Percentiles rank a stretch among this genome's conserved stretches.
Conservation (phyloP, 2,113 vertebrate genomes). For the Odocoileus virginianus region DNA sequence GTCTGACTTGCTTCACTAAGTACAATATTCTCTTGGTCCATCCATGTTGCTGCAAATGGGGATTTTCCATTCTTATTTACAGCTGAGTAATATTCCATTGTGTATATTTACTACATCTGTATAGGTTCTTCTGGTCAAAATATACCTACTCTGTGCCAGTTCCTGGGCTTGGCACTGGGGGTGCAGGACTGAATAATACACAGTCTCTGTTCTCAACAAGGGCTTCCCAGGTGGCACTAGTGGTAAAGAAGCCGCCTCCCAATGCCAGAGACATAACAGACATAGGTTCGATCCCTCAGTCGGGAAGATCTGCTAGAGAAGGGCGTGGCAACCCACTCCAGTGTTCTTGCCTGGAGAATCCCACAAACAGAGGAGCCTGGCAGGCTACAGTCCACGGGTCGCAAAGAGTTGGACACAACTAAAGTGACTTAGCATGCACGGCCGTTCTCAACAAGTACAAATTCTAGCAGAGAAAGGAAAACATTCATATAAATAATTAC, state of each 20-base stretch:
- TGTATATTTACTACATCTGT: background rate
- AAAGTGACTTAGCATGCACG: background rate
- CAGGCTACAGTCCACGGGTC: background rate
- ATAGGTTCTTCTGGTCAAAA: background rate
- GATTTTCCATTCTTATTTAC: background rate
- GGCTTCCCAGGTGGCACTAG: background rate
- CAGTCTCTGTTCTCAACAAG: background rate
- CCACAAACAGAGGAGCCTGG: background rate
- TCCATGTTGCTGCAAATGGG: background rate
- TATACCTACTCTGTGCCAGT: background rate
- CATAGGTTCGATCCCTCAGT: background rate
- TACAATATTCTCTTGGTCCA: background rate
- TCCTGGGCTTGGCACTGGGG: background rate
- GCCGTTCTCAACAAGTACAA: fast-evolving
- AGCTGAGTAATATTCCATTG: background rate
- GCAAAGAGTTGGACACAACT: background rate
- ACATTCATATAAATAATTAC: background rate
- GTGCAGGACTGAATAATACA: background rate
- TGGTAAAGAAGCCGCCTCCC: background rate
- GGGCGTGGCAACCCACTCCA: background rate
- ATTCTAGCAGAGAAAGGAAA: background rate
- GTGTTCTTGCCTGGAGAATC: background rate
- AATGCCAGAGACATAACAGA: background rate
- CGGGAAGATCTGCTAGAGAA: background rate
- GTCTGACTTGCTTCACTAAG: background rate